A percentile compares a stretch with the other conserved stretches of the same genome.
These are phyloP conservation scores for Castor canadensis DNA, from an alignment of 2,113 vertebrate genomes.

Conservation along the genomic window DNA sequence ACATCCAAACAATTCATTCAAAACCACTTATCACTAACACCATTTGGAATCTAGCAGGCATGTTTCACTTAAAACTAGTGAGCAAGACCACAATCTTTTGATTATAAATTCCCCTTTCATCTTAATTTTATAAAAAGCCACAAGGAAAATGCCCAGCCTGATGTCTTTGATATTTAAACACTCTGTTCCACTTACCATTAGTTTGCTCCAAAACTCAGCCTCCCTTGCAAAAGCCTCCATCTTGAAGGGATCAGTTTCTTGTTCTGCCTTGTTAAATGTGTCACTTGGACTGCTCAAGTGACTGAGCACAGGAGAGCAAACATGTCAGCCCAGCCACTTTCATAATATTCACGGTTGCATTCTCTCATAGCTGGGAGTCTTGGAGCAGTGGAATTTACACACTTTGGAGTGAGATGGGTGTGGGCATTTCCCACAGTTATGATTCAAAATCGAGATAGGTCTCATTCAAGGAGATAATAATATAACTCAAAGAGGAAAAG, in stretches of 20 bases:
- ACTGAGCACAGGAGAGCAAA: conserved; percentile 73
- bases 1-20: conserved; percentile 54
- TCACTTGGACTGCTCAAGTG: conserved; percentile 70
- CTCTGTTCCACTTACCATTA: conserved; percentile 84
- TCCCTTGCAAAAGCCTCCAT: conserved; percentile 82
- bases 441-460: conserved; percentile 85
- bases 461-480: conserved; percentile 82
- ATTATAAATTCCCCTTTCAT: conserved; percentile 77
- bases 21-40: conserved; percentile 66
- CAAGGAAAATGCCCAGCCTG: conserved; percentile 72
- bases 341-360: conserved; percentile 51
- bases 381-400: conserved; percentile 80
- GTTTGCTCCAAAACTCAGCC: conserved; percentile 83
- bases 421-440: conserved; percentile 80
- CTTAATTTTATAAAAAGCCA: conserved; percentile 78
- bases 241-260: conserved; percentile 62
- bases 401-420: conserved; percentile 78
- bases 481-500: conserved; percentile 76
- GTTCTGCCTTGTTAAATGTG: conserved; percentile 75
- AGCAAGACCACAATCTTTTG: conserved; percentile 64
- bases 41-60: conserved; percentile 63
- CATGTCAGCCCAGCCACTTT: conserved; percentile 76
- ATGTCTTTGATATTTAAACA: conserved; percentile 71
- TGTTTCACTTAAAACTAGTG: conserved; percentile 75
- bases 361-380: conserved; percentile 78